Conservation (phyloP, 2,797 vertebrate species). For the Spinus olivaceus region DNA sequence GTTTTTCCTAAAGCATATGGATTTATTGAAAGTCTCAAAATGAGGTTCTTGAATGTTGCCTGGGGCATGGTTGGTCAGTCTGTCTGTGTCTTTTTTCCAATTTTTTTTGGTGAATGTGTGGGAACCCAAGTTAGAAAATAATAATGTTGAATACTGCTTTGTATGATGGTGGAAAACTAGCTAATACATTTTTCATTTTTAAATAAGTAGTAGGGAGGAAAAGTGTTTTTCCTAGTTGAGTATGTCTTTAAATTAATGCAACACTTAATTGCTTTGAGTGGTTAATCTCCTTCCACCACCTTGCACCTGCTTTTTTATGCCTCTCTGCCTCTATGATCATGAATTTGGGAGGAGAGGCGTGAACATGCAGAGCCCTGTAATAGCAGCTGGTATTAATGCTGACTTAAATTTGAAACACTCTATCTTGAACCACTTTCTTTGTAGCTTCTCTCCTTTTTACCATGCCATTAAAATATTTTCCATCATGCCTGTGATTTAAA, state of each 20-base stretch:
- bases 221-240: background rate
- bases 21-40: background rate
- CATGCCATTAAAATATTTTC: conserved; percentile 1
- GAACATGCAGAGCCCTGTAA: conserved; percentile 34
- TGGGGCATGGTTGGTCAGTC: background rate
- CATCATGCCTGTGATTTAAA: background rate
- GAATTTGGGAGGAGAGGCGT: background rate
- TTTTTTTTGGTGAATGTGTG: background rate
- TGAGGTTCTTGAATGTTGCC: background rate
- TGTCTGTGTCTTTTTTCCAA: background rate
- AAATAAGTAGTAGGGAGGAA: background rate
- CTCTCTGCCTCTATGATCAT: conserved; percentile 24
- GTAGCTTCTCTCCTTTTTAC: conserved; percentile 17
- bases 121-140: background rate
- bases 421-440: background rate
- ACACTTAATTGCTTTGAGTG: conserved; percentile 37
- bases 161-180: background rate
- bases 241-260: conserved; percentile 58
- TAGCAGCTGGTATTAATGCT: conserved; percentile 9
- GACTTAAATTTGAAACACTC: conserved; percentile 11
- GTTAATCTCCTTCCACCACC: conserved; percentile 35
- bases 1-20: background rate
- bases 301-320: conserved; percentile 49
- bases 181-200: conserved; percentile 37
- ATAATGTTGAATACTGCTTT: background rate